A percentile compares a stretch with the other conserved stretches of the same genome.
These are phyloP conservation scores for Himantopus leucocephalus DNA, from an alignment of 2,113 vertebrate genomes.

Conservation along the genomic window DNA sequence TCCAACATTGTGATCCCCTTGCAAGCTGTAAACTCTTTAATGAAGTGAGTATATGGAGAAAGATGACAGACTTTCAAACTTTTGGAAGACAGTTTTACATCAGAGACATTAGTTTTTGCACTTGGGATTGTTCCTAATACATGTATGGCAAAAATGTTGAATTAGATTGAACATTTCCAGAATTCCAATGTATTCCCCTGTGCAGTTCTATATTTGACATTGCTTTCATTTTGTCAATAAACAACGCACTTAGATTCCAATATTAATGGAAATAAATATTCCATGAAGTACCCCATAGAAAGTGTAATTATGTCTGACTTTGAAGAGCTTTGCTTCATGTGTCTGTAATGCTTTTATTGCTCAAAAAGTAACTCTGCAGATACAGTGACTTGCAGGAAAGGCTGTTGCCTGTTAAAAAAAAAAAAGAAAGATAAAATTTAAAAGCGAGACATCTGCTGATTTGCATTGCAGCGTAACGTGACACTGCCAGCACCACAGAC, in stretches of 20 bases:
- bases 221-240: conserved; percentile 73
- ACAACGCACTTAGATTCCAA: conserved; percentile 50
- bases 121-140: conserved; percentile 70
- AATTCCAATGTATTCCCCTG: conserved; percentile 68
- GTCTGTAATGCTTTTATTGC: conserved; percentile 21
- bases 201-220: conserved; percentile 64
- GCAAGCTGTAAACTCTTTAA: conserved; percentile 82
- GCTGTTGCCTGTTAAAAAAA: neutral
- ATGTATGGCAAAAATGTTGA: conserved; percentile 74
- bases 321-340: conserved; percentile 28
- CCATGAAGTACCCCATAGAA: conserved; percentile 13
- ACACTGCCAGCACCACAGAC: neutral
- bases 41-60: conserved; percentile 81
- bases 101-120: conserved; percentile 73
- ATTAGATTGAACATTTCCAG: conserved; percentile 75
- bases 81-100: conserved; percentile 74
- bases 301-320: conserved; percentile 15
- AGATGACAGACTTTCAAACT: conserved; percentile 81
- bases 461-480: neutral
- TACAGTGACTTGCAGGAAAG: neutral
- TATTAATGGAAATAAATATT: conserved; percentile 67
- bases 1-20: conserved; percentile 78
- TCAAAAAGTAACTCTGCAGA: neutral
- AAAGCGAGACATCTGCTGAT: conserved; percentile 27
- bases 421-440: neutral